Conservation (phyloP, 1,140 invertebrate genomes). For the Danaus melanippus region DNA sequence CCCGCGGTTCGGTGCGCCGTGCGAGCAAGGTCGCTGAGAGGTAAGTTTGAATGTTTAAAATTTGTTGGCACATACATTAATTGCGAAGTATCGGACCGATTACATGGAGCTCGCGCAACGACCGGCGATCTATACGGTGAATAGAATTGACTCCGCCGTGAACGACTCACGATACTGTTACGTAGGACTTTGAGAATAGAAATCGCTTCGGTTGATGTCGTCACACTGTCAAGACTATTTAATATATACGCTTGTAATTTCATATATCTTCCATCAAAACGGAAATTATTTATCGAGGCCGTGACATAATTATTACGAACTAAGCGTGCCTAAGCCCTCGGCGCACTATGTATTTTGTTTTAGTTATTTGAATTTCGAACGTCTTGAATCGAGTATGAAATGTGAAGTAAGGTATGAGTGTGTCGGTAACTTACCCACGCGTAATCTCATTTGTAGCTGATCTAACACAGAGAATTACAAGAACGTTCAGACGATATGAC, state of each 20-base stretch:
- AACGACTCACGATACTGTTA: conserved; percentile 16
- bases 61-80: conserved; percentile 14
- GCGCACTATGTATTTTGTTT: too few relatives aligned
- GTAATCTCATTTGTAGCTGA: conserved; percentile 33
- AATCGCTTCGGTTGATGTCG: conserved; percentile 30
- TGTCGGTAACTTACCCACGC: conserved; percentile 14
- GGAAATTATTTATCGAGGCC: too few relatives aligned
- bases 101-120: background rate
- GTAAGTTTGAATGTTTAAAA: conserved; percentile 11
- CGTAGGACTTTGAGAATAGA: conserved; percentile 25
- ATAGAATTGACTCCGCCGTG: background rate
- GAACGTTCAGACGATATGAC: too few relatives aligned
- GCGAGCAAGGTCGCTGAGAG: conserved; percentile 21
- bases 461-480: conserved; percentile 13
- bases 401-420: too few relatives aligned
- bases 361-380: too few relatives aligned
- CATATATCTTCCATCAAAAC: too few relatives aligned
- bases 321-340: too few relatives aligned
- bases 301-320: too few relatives aligned
- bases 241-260: too few relatives aligned
- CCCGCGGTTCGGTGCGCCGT: conserved; percentile 15
- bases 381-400: too few relatives aligned
- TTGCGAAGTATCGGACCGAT: conserved; percentile 1
- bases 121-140: conserved; percentile 16
- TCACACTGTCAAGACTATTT: conserved; percentile 15